These are phyloP conservation scores for Paracanthobrama guichenoti DNA, from an alignment of 2,113 vertebrate genomes.

Conservation along the genomic window DNA sequence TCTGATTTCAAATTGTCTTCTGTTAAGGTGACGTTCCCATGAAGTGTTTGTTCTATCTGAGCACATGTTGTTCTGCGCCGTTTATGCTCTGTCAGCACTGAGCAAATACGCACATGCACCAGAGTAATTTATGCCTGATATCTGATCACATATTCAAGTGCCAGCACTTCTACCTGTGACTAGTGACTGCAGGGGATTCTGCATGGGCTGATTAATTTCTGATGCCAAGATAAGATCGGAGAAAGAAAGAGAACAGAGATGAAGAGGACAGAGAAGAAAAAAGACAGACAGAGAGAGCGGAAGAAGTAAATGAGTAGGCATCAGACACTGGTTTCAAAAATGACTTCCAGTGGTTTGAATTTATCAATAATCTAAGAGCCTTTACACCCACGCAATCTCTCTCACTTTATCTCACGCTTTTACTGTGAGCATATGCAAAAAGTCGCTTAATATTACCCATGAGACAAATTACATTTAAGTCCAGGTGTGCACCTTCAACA, in stretches of 20 bases:
- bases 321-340: conserved; percentile 8
- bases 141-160: conserved; percentile 19
- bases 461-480: neutral
- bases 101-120: no score
- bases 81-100: neutral
- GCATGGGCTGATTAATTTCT: neutral
- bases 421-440: conserved; percentile 16
- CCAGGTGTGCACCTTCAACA: conserved; percentile 20
- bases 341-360: neutral
- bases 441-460: neutral
- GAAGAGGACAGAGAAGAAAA: neutral
- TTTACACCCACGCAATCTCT: conserved; percentile 15
- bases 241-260: neutral
- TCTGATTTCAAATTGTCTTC: neutral
- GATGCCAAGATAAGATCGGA: conserved; percentile 7
- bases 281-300: neutral
- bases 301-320: conserved; percentile 27
- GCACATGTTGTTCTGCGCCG: neutral
- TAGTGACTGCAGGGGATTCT: neutral
- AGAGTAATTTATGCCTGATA: conserved; percentile 29
- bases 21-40: neutral
- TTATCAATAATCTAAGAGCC: neutral
- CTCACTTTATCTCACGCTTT: neutral
- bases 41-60: neutral
- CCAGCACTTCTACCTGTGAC: conserved; percentile 15